Evolutionary conservation across 2,113 vertebrate genomes (phyloP).

Genomic region (Odontophorus gujanensis): DNA sequence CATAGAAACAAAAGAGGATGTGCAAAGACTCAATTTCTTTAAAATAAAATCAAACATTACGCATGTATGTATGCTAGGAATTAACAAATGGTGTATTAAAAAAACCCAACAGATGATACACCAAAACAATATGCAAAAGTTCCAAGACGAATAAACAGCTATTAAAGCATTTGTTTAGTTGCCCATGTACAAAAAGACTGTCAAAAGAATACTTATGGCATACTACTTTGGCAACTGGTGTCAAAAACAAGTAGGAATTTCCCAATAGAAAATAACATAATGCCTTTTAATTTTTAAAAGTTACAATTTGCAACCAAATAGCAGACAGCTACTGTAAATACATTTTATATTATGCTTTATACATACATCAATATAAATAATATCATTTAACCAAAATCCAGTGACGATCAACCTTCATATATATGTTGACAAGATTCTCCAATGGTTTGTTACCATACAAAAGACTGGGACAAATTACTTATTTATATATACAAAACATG

Average conservation of each 20-base stretch:
- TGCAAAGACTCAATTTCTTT: background rate
- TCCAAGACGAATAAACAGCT: background rate
- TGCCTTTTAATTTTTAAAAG: background rate
- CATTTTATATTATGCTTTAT: constrained; percentile 29
- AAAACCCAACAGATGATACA: background rate
- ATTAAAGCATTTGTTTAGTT: background rate
- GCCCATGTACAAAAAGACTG: background rate
- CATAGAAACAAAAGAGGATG: background rate
- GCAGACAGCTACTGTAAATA: constrained; percentile 29
- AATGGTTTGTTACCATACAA: constrained; percentile 81
- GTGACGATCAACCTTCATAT: constrained; percentile 74
- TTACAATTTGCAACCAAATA: background rate
- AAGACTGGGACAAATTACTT: constrained; percentile 87
- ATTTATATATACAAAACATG: constrained; percentile 87
- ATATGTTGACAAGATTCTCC: constrained; percentile 74
- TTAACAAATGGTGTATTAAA: background rate
- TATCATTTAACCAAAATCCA: constrained; percentile 64
- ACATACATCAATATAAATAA: constrained; percentile 54
- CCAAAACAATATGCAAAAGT: background rate
- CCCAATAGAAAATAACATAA: background rate
- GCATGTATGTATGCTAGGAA: accelerated
- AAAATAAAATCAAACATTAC: background rate
- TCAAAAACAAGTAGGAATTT: background rate
- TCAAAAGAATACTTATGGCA: background rate
- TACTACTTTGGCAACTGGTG: background rate